Base-by-base conservation (phyloP, 1,140 invertebrate species). In the Panulirus ornatus region DNA sequence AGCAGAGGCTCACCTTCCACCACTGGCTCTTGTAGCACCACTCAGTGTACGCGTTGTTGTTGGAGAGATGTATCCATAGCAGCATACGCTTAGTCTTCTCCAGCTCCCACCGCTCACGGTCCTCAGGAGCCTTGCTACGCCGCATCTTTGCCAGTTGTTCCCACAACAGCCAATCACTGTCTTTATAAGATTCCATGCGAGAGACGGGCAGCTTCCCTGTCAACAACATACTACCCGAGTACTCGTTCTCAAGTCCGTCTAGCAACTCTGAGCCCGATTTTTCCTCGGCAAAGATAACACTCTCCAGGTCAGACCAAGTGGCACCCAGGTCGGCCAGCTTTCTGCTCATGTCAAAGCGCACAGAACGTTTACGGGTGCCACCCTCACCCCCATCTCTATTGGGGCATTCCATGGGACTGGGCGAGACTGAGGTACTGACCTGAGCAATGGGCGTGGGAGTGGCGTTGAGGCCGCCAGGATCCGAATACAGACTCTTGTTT, bases 1-100 rank as follows among this genome's bases (percentile, higher is more conserved):
- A 22, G 38, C 81, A 47, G 8, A 30, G 6, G 5, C 88, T 90
- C 82, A 93, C 92, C 92, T 92, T 92, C 92, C 92, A 93, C 92
- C 92, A 92, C 36, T 84, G 75, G 47, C 90, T 91, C 22, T 40
- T 86, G 71, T 92, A 91, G 71, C 91, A 92, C 71, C 89, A 85
- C 71, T 91, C 82, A 0, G 85, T 88, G 75, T 92, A 87, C 71
- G 78, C 54, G 44, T 84, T 85, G 75, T 92, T 84, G 38, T 86
- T 88, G 34, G 89, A 91, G n/a, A 92, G 92, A 76, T 93, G 92
- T 40, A 93, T 92, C 93, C 93, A 93, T 22, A 93, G 89, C 19
- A 93, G 84, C 93, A 93, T 93, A 86, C 93, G 78, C 71, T 92
- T 92, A 22, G 93, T 92, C 91, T 93, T 93, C 84, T 93, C 93